Evolutionary conservation across 2,113 vertebrate species (phyloP).

Genomic region (Pongo pygmaeus): DNA sequence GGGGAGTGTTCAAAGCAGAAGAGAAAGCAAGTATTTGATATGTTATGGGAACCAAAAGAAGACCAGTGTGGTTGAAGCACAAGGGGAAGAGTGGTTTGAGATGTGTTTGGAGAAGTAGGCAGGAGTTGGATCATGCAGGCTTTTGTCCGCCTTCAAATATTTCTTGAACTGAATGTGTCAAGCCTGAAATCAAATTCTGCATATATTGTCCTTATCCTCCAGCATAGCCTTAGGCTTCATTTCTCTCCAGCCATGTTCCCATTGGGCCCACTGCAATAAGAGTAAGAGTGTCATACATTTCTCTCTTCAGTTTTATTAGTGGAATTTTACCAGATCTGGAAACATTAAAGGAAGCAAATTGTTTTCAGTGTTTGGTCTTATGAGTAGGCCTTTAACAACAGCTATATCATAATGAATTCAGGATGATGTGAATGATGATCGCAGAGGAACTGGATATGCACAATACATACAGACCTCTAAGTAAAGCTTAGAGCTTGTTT

Average conservation of each 20-base stretch:
- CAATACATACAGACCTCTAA: background rate
- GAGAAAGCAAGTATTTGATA: background rate
- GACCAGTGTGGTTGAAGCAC: background rate
- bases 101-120: background rate
- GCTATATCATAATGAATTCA: background rate
- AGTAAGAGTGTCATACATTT: background rate
- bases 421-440: background rate
- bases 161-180: background rate
- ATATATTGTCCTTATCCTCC: background rate
- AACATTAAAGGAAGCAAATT: background rate
- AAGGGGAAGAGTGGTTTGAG: background rate
- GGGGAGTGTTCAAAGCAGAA: background rate
- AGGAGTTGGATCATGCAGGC: background rate
- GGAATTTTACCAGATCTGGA: conserved; percentile 24
- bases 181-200: background rate
- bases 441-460: background rate
- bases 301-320: background rate
- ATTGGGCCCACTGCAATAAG: background rate
- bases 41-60: background rate
- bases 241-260: background rate
- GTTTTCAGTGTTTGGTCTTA: background rate
- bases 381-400: background rate
- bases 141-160: background rate
- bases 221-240: background rate
- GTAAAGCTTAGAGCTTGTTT: background rate